Evolutionary conservation across 2,797 vertebrate species (phyloP).

Genomic region (Liasis olivaceus): DNA sequence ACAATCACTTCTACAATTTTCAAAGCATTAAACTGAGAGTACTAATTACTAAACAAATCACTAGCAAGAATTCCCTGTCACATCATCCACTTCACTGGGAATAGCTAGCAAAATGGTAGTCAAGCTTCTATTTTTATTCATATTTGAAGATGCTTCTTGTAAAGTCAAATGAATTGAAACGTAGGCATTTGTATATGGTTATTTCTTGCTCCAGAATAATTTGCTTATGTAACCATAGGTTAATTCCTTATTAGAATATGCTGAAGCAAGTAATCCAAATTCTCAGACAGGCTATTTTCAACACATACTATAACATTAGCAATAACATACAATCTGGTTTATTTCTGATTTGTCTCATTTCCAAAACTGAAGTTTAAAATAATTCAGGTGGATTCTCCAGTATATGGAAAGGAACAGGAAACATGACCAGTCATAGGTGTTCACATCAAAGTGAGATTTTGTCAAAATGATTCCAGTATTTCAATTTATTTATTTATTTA

Average conservation of each 20-base stretch:
- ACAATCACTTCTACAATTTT: neutral
- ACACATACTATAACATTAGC: neutral
- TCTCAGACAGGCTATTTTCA: neutral
- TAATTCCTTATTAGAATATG: neutral
- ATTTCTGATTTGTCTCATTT: neutral
- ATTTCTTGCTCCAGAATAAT: neutral
- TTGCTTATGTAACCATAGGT: neutral
- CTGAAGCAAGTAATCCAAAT: neutral
- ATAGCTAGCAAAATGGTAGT: neutral
- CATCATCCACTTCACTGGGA: neutral
- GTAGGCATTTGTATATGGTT: neutral
- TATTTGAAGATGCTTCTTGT: neutral
- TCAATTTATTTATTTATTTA: neutral
- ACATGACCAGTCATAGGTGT: neutral
- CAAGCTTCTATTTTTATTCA: neutral
- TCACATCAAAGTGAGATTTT: neutral
- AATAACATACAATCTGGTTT: neutral
- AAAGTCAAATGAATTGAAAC: conserved; percentile 7
- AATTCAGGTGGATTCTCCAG: neutral
- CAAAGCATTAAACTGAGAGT: neutral
- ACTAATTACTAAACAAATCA: neutral
- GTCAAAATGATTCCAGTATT: neutral
- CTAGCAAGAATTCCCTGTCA: neutral
- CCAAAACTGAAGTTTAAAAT: neutral
- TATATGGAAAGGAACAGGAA: neutral